Base-by-base conservation (phyloP, 2,113 vertebrate species). In the Cercocebus atys region DNA sequence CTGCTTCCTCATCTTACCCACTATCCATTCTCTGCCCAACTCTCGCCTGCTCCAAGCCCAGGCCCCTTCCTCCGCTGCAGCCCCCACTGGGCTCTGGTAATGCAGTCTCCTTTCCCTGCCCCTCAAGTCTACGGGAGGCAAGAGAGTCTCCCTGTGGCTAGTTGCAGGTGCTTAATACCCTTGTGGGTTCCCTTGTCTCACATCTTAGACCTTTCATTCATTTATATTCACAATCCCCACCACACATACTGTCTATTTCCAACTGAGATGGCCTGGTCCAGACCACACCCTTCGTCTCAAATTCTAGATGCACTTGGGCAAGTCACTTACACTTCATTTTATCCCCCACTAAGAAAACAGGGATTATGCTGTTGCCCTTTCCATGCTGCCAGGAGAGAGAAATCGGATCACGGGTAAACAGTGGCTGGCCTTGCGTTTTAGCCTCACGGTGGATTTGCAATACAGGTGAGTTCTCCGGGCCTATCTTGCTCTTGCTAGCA, bases 391-490 rank as follows among this genome's bases (percentile, higher is more conserved):
- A 18, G 25, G 86, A 70, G 38, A 80, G 57, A 35, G 59, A 57
- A 70, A 64, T 66, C 6, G 3, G 55, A n/a, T 70, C 43, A 7
- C 2, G 18, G 38, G 2, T 14, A 35, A 35, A 16, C 52, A 80
- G 27, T 4, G 3, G 59, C 68, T 43, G 2, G 38, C 35, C 43
- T 30, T 38, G 50, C 0, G 3, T 38, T 38, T 83, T 16, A 40
- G 25, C 27, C 16, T 35, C 55, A 2, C 0, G 3, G 27, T 6
- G 66, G 27, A 20, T 5, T 32, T 32, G 17, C 25, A 18, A 1
- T 3, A 5, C 76, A 5, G 47, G 76, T 18, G 5, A 0, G 2
- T 8, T 75, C 20, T n/a, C 82, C 10, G 0, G 1, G 61, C 35
- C 27, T 25, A 6, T 35, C 50, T 23, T 6, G 64, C 38, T 35